phyloP scores from a whole-genome alignment of 2,888 invertebrate species.

The Drosophila sordidula region DNA sequence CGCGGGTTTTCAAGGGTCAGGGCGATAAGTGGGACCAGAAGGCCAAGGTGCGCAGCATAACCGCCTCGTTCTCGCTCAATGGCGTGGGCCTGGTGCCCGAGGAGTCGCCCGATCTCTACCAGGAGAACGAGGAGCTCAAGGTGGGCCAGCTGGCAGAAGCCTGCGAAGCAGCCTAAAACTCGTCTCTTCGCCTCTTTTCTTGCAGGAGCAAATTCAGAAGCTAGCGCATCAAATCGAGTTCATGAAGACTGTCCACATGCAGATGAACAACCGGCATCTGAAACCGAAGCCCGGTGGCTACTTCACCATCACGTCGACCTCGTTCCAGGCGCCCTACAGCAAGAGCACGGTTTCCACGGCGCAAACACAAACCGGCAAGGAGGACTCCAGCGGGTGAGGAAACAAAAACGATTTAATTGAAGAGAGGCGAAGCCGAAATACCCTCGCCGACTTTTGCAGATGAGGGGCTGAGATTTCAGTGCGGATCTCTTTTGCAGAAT shows the following conservation, averaged over 20 bases:
- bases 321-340: slow-evolving; percentile 85
- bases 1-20: slow-evolving; percentile 92
- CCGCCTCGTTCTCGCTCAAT: slow-evolving; percentile 94
- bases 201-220: slow-evolving; percentile 95
- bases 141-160: slow-evolving; percentile 83
- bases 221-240: slow-evolving; percentile 96
- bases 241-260: slow-evolving; percentile 97
- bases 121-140: slow-evolving; percentile 96
- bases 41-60: slow-evolving; percentile 92
- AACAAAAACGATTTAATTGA: too few relatives aligned
- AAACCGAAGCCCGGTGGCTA: slow-evolving; percentile 93
- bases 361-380: slow-evolving; percentile 84
- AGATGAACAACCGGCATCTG: slow-evolving; percentile 95
- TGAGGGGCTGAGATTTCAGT: too few relatives aligned
- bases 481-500: too few relatives aligned
- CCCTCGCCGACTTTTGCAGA: too few relatives aligned
- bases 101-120: slow-evolving; percentile 93
- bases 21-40: slow-evolving; percentile 96
- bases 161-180: too few relatives aligned
- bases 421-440: too few relatives aligned
- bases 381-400: slow-evolving; percentile 72
- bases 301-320: slow-evolving; percentile 88
- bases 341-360: slow-evolving; percentile 83
- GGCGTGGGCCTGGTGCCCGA: slow-evolving; percentile 94
- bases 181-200: neutral